Base-by-base conservation (phyloP, 2,113 vertebrate genomes). In the Haliaeetus leucogaster region DNA sequence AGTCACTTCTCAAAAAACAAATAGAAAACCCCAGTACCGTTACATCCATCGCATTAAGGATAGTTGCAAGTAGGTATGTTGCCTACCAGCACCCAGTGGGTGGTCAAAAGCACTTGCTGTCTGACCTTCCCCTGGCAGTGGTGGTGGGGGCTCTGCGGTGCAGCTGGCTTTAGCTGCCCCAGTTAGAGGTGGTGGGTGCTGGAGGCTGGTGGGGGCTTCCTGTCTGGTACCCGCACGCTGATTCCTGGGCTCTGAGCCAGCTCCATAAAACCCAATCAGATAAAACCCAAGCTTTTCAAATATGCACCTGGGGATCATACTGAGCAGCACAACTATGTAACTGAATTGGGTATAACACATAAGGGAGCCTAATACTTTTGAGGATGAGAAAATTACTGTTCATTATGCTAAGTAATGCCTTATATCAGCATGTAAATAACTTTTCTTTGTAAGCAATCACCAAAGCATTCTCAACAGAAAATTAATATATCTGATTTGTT, bases 331-430 rank as follows among this genome's bases (percentile, higher is more conserved):
- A 97, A 55, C 91, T 87, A 61, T 19, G 73, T 63, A 74, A 82
- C 78, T 58, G 56, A 68, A 61, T 55, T 34, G 81, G 66, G 21
- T 59, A 23, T 80, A 71, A 77, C 80, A 80, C 0, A 0, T 47
- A 88, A 84, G 30, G 32, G 22, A 96, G 50, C 22, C 58, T 82
- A 86, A 76, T 94, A 89, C 45, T 71, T 95, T 55, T 45, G 68
- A 97, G 78, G 74, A 67, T 80, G 85, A 89, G 80, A 95, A 97
- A 97, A 96, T 93, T 89, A 61, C 63, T 21, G 11, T 43, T 96
- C 52, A 95, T 96, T 98, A 97, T 97, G 85, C 94, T 96, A 97
- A 98, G 80, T 94, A 97, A 96, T 90, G 40, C 82, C 78, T 97
- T 97, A 86, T 93, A 95, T 93, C 93, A 96, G 66, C 85, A 98